phyloP scores from a whole-genome alignment of 1,140 invertebrate genomes.

The Hycleus phaleratus region DNA sequence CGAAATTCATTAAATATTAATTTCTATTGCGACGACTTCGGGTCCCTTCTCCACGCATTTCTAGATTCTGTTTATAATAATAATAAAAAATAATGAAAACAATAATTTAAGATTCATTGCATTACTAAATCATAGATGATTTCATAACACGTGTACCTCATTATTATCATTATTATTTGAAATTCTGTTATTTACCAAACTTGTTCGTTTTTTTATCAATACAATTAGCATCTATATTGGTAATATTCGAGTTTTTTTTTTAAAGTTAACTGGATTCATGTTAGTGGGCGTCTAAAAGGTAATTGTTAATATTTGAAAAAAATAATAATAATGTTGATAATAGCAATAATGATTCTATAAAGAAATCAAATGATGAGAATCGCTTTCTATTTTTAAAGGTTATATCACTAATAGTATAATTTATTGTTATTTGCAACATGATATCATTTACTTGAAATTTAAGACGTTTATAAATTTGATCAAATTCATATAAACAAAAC shows the following conservation, averaged over 20 bases:
- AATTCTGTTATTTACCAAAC: conserved; percentile 3
- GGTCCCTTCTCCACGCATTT: too few species aligned
- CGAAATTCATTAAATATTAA: conserved; percentile 1
- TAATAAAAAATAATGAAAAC: too few species aligned
- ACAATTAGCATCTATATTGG: conserved; percentile 8
- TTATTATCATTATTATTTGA: too few species aligned
- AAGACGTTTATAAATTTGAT: too few species aligned
- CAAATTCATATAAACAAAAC: too few species aligned
- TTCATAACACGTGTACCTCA: too few species aligned
- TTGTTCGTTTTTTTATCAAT: conserved; percentile 9
- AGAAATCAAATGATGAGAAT: conserved; percentile 12
- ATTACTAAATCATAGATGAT: too few species aligned
- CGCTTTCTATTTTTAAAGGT: conserved; percentile 29
- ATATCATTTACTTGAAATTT: conserved; percentile 7
- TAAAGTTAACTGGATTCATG: conserved; percentile 7
- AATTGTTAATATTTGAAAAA: conserved; percentile 7
- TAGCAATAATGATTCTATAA: too few species aligned
- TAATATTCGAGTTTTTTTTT: too few species aligned
- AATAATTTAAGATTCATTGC: too few species aligned
- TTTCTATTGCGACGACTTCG: background rate
- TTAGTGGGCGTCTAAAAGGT: conserved; percentile 9
- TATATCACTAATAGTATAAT: conserved; percentile 19
- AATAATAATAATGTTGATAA: too few species aligned
- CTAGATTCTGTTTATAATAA: too few species aligned
- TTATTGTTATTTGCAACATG: conserved; percentile 17